Conservation (phyloP, 2,888 invertebrate species). For the Cantharis lateralis region DNA sequence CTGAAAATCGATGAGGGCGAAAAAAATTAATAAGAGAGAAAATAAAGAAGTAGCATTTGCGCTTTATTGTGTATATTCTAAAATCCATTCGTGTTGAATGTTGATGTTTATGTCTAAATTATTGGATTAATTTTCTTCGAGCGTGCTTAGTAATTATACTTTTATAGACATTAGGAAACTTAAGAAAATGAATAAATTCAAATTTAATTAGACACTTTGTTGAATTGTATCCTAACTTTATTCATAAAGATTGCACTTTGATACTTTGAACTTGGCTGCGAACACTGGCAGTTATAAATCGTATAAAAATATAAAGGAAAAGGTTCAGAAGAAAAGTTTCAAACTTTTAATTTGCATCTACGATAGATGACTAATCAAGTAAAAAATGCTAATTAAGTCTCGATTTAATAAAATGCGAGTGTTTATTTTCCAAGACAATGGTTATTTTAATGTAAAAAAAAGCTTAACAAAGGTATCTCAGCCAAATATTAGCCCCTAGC, state of each 20-base stretch:
- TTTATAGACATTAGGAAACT: conserved; percentile 36
- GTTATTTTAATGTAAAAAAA: conserved; percentile 25
- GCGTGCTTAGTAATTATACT: conserved; percentile 31
- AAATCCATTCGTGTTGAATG: conserved; percentile 25
- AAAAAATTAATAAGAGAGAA: conserved; percentile 9
- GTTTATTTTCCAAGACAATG: conserved; percentile 34
- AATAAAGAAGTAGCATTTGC: conserved; percentile 29
- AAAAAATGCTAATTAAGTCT: conserved; percentile 27
- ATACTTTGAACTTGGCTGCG: conserved; percentile 22
- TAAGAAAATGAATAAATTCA: conserved; percentile 28
- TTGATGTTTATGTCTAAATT: conserved; percentile 31
- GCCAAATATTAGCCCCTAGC: background rate
- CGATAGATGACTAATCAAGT: conserved; percentile 17
- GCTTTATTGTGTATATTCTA: conserved; percentile 36
- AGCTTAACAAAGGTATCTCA: background rate
- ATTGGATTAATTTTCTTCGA: conserved; percentile 34
- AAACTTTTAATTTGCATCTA: conserved; percentile 21
- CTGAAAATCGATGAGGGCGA: background rate
- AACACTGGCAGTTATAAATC: conserved; percentile 7
- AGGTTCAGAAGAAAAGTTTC: conserved; percentile 17
- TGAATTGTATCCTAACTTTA: conserved; percentile 30
- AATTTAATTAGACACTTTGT: conserved; percentile 33
- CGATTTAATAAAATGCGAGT: conserved; percentile 34
- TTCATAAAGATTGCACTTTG: conserved; percentile 34
- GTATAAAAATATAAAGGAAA: conserved; percentile 18